Evolutionary conservation across 2,113 vertebrate species (phyloP), one percentile per base, ranked within the genome.

Genomic region (Serilophus lunatus): DNA sequence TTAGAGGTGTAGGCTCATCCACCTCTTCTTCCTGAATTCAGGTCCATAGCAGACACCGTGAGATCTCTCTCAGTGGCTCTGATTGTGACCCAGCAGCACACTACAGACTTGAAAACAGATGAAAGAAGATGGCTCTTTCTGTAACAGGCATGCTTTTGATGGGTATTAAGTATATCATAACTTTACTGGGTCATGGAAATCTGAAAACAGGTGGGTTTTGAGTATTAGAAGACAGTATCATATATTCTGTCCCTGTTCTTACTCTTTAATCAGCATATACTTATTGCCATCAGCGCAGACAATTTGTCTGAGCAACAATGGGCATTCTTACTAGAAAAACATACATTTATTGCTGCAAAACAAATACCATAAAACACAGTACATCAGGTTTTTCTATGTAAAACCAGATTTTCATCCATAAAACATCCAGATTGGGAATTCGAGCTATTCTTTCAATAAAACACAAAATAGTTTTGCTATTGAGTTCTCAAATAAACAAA

Each of bases 281-380:
- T 69, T 65, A 25, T 2, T 2, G 33, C 13, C 23, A 59, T 18
- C 10, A 15, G 17, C 31, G 26, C 25, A 50, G 33, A 42, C 22
- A 78, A 61, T 13, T 8, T 40, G 40, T 57, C 33, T 0, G 0
- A 80, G 13, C 23, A 88, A 31, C 13, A 47, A 12, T 0, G 6
- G 10, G 26, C 13, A 3, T 18, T 86, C 59, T 91, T 29, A 33
- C n/a, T 47, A 69, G 10, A 12, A 13, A 93, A 92, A 80, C 23
- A 56, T 9, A 20, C 3, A 54, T 31, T 69, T 88, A 77, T 40
- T 47, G n/a, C 10, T 36, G 80, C 20, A 51, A 80, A 91, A 59
- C 15, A 90, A 15, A 82, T 28, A 60, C 2, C 24, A 68, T 23
- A 50, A 91, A 84, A 63, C 13, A 56, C 3, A 57, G 25, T 5